A percentile compares a stretch with the other conserved stretches of the same genome.
Evolutionary conservation across 1,140 invertebrate genomes (phyloP).

Genomic region (Linepithema humile): DNA sequence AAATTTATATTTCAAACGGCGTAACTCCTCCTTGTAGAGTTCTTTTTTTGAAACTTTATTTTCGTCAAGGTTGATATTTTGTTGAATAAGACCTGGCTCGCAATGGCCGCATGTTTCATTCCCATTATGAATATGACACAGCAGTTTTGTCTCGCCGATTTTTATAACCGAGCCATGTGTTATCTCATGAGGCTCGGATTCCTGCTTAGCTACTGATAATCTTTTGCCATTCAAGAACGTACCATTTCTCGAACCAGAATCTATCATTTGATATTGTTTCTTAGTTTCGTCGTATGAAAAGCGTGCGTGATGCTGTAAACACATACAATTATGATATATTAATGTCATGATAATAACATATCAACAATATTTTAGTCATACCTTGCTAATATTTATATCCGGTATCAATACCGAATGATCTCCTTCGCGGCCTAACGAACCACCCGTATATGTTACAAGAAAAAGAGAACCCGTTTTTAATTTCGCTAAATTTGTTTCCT

Average conservation of each 20-base stretch:
- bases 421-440: conserved; percentile 93
- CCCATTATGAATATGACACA: conserved; percentile 95
- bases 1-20: conserved; percentile 93
- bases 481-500: conserved; percentile 88
- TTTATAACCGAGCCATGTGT: conserved; percentile 91
- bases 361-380: conserved; percentile 70
- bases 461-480: conserved; percentile 92
- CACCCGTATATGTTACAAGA: conserved; percentile 94
- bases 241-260: conserved; percentile 94
- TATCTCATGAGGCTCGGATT: conserved; percentile 87
- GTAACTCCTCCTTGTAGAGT: conserved; percentile 90
- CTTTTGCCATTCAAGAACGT: conserved; percentile 92
- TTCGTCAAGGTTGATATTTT: conserved; percentile 55
- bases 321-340: conserved; percentile 37
- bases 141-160: conserved; percentile 89
- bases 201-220: conserved; percentile 89
- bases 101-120: conserved; percentile 94
- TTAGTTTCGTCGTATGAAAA: conserved; percentile 87
- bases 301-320: conserved; percentile 89
- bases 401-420: conserved; percentile 89
- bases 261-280: conserved; percentile 89
- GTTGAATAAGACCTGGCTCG: conserved; percentile 91
- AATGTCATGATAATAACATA: neutral
- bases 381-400: conserved; percentile 93
- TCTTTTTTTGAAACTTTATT: conserved; percentile 73